Percentiles rank a stretch among this genome's conserved stretches.
These are phyloP conservation scores for Caenorhabditis virilis DNA, from an alignment of 2,888 invertebrate species.

Conservation along the genomic window DNA sequence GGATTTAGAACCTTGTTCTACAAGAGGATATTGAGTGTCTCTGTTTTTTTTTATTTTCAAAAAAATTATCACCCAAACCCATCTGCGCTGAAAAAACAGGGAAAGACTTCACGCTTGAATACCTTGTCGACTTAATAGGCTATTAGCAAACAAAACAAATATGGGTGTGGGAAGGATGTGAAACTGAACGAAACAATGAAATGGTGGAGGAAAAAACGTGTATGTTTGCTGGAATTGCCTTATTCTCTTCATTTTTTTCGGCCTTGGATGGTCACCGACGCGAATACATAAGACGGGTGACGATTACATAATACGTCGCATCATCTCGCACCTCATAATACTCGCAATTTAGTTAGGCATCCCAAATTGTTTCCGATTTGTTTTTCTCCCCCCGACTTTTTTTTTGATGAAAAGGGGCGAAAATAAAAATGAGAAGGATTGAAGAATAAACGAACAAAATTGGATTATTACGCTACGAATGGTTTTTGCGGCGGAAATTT, in stretches of 20 bases:
- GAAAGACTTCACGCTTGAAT: no score
- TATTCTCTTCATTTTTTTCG: slow-evolving; percentile 23
- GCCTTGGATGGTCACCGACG: slow-evolving; percentile 45
- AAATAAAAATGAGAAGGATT: slow-evolving; percentile 5
- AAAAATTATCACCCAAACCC: no score
- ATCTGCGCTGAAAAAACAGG: no score
- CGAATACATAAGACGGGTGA: slow-evolving; percentile 17
- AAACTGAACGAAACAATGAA: no score
- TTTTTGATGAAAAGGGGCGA: slow-evolving; percentile 1
- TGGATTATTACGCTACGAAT: background rate
- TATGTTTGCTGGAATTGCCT: no score
- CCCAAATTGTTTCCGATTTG: background rate
- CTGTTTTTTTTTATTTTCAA: no score
- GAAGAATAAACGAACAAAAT: slow-evolving; percentile 4
- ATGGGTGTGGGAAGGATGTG: no score
- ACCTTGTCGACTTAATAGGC: no score
- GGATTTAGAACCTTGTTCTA: no score
- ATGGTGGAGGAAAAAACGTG: no score
- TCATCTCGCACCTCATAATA: slow-evolving; percentile 39
- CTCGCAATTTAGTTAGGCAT: slow-evolving; percentile 3
- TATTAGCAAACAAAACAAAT: no score
- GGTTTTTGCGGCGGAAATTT: slow-evolving; percentile 11
- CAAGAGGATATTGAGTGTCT: no score
- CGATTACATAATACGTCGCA: slow-evolving; percentile 41
- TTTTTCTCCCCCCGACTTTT: background rate